Percentiles rank a stretch among this genome's conserved stretches.
Evolutionary conservation across 2,888 invertebrate species (phyloP).

Genomic region (Platypus cylindrus): DNA sequence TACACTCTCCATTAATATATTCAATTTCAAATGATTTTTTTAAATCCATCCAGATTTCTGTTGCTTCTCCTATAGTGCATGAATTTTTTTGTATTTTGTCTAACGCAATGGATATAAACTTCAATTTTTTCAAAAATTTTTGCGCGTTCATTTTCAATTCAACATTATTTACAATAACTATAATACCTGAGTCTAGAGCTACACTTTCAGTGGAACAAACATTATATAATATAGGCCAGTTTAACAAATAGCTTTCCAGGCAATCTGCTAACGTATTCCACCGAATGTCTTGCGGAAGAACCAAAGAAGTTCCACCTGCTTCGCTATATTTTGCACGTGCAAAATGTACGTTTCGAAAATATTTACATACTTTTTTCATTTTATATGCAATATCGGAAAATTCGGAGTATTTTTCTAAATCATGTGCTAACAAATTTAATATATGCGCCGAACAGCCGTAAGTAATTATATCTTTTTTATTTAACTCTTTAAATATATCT

Average conservation of each 20-base stretch:
- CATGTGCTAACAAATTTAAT: constrained; percentile 7
- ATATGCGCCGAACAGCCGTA: constrained; percentile 10
- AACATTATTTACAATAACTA: constrained; percentile 4
- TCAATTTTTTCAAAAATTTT: constrained; percentile 8
- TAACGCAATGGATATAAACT: constrained; percentile 7
- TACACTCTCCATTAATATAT: too few relatives aligned
- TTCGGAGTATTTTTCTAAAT: too few relatives aligned
- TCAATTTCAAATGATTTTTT: constrained; percentile 2
- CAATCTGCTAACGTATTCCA: too few relatives aligned
- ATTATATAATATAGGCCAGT: constrained; percentile 11
- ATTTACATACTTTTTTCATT: neutral
- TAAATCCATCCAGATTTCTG: constrained; percentile 3
- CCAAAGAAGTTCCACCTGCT: neutral
- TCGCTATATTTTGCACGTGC: constrained; percentile 3
- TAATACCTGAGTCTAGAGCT: constrained; percentile 9
- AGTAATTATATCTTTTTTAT: neutral
- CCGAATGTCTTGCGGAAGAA: constrained; percentile 6
- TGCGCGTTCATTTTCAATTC: constrained; percentile 5
- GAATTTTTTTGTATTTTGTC: too few relatives aligned
- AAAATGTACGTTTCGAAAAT: constrained; percentile 1
- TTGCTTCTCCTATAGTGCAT: constrained; percentile 5
- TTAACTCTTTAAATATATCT: too few relatives aligned
- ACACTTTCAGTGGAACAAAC: too few relatives aligned
- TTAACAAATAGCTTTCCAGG: constrained; percentile 9
- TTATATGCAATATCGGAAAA: neutral